phyloP scores from a whole-genome alignment of 2,797 vertebrate genomes.

The Rhincodon typus region DNA sequence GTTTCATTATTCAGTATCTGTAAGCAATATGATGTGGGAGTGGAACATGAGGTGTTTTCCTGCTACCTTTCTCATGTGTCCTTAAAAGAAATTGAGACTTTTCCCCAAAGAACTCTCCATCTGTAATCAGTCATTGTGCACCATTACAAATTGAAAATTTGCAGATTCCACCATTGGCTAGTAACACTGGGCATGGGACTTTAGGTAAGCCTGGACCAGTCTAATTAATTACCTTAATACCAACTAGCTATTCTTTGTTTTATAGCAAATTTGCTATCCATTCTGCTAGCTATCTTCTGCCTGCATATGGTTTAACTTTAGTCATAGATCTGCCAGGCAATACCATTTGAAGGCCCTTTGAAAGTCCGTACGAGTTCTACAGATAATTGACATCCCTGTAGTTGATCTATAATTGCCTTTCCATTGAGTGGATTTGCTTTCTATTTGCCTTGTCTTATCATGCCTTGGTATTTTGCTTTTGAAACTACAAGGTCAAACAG shows the following conservation, averaged over 20 bases:
- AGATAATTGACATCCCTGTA: not conserved
- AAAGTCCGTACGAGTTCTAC: not conserved
- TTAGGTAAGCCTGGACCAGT: not conserved
- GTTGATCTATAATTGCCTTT: not conserved
- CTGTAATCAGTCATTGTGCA: not conserved
- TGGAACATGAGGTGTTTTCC: too few relatives aligned
- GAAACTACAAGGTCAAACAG: not conserved
- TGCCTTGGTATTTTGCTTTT: not conserved
- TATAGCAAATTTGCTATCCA: not conserved
- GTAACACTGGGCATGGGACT: not conserved
- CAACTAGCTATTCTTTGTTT: not conserved
- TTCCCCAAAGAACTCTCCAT: not conserved
- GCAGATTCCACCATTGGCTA: not conserved
- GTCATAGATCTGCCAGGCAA: not conserved
- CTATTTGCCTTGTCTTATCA: not conserved
- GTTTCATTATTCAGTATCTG: too few relatives aligned
- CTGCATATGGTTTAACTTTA: not conserved
- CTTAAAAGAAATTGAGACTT: too few relatives aligned
- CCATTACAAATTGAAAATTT: not conserved
- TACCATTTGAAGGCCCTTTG: not conserved
- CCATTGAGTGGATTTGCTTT: not conserved
- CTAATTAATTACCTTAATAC: not conserved
- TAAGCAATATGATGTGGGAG: too few relatives aligned
- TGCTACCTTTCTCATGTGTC: too few relatives aligned
- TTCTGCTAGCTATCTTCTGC: not conserved